Evolutionary conservation across 2,888 invertebrate species (phyloP), one percentile per base, ranked within the genome.

Genomic region (Heliothis peltigera): DNA sequence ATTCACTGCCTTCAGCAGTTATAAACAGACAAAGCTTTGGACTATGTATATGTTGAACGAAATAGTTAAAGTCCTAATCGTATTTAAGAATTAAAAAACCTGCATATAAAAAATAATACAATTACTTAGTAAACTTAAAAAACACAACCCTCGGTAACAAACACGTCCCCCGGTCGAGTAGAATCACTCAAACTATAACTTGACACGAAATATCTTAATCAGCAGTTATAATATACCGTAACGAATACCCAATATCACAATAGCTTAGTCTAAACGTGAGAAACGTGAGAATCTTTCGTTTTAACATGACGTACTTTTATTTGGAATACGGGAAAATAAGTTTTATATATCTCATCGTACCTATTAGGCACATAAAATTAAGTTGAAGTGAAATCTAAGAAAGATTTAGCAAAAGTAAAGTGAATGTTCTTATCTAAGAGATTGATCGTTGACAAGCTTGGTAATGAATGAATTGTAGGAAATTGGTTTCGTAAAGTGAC

Each of bases 141-240:
- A n/a, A n/a, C n/a, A n/a, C n/a, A n/a, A n/a, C n/a, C n/a, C n/a
- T n/a, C n/a, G n/a, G n/a, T n/a, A n/a, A n/a, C n/a, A n/a, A n/a
- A n/a, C n/a, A n/a, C n/a, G n/a, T n/a, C n/a, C n/a, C n/a, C n/a
- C n/a, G n/a, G n/a, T n/a, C n/a, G n/a, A n/a, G n/a, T n/a, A n/a
- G n/a, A n/a, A n/a, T 28, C 28, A 28, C 28, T 28, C 10, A 28
- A 28, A 32, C 32, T 48, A 6, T 8, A 57, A 19, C 19, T 19
- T 19, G 35, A 35, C 73, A 17, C 19, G 10, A 47, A 56, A 12
- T 53, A 48, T 49, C 66, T 52, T 58, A 57, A 69, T 43, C 53
- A 73, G 61, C 61, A 77, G 39, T n/a, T 25, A 77, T 77, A 64
- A 73, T 48, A 49, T 56, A 58, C 53, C 54, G 51, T 58, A 69